Evolutionary conservation across 2,888 invertebrate species (phyloP).

Genomic region (Salpingus planirostris): DNA sequence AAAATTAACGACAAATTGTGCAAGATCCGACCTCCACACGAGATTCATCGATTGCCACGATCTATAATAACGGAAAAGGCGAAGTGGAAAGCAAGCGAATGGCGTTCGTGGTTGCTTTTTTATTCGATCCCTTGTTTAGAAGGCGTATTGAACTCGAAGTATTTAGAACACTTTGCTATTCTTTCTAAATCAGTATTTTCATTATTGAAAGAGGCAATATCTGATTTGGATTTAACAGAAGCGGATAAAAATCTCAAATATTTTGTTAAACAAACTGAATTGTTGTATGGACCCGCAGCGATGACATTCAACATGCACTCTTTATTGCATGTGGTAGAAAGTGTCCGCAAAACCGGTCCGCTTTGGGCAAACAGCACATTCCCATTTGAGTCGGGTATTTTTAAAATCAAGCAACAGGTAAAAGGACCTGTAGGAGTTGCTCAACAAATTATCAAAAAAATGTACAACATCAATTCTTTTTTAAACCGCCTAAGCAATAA

Average conservation of each 20-base stretch:
- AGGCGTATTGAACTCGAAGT: not conserved
- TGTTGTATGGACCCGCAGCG: not conserved
- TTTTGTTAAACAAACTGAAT: not conserved
- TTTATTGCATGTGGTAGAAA: not conserved
- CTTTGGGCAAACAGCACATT: not conserved
- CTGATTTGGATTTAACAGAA: not conserved
- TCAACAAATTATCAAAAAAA: not conserved
- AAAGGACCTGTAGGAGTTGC: slow-evolving; percentile 1
- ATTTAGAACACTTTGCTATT: not conserved
- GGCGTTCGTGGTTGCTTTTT: not conserved
- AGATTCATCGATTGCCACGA: not conserved
- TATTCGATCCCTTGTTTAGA: not conserved
- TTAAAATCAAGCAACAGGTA: not conserved
- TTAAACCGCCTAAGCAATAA: too few species aligned
- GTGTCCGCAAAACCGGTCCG: not conserved
- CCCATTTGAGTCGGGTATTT: not conserved
- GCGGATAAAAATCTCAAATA: not conserved
- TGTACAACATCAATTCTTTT: too few species aligned
- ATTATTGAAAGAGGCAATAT: not conserved
- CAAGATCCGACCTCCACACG: not conserved
- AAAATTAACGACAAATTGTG: not conserved
- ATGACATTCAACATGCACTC: slow-evolving; percentile 1
- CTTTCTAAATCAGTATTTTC: not conserved
- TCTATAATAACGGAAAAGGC: not conserved
- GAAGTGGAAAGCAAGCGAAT: slow-evolving; percentile 1